Base-by-base conservation (phyloP, 2,113 vertebrate species). In the Rhinoptilus africanus region DNA sequence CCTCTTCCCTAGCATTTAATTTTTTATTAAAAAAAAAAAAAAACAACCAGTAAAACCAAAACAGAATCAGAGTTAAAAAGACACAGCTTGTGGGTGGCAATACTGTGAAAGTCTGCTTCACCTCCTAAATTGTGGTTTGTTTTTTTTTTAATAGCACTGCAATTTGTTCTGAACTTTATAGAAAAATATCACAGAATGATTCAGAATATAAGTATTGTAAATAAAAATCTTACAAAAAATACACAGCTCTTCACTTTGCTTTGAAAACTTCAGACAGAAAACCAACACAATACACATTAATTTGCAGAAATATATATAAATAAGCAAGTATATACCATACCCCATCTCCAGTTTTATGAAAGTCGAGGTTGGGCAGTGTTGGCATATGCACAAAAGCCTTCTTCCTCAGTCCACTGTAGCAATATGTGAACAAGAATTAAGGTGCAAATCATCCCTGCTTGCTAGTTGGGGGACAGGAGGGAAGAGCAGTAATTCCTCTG, bases 361-460 rank as follows among this genome's bases (percentile, higher is more conserved):
- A 98, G 90, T 99, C 99, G 97, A 99, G 98, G 93, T 98, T 99
- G 85, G 99, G 99, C 96, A 99, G 98, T 89, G 99, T 99, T 41
- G 99, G 99, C 99, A 99, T 99, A 94, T 99, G 99, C 95, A 99
- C 99, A 96, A 99, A 99, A 27, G 99, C 98, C 96, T 99, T 99
- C 98, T 99, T 99, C 93, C 99, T 99, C 87, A 99, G 98, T 97
- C 99, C 99, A 98, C 99, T 99, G 95, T 99, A 99, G 98, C 99
- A 99, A 98, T 99, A 99, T 92, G 98, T 99, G 96, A 97, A 72
- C 90, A 96, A 72, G 41, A 92, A 98, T 99, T 99, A 99, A 99
- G 99, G 98, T 74, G 53, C 68, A 77, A 85, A 88, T 32, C 9
- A 1, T 87, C 41, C 80, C 71, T 76, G 45, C 43, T 76, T 59